A percentile compares a stretch with the other conserved stretches of the same genome.
phyloP scores from a whole-genome alignment of 2,797 vertebrate species.

The Notolepis coatsorum region DNA sequence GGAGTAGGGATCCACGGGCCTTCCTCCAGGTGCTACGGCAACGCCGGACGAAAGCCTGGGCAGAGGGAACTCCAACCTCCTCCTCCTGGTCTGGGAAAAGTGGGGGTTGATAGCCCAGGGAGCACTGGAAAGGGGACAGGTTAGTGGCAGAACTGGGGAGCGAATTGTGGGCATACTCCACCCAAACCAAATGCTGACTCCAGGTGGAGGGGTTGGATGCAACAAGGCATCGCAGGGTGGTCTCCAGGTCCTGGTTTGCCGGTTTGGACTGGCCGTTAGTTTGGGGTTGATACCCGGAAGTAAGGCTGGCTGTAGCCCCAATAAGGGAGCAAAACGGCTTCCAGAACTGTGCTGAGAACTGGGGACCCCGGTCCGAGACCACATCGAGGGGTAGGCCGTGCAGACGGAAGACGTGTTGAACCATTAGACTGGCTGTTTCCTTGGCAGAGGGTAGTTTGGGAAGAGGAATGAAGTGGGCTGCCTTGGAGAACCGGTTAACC shows the following conservation, averaged over 20 bases:
- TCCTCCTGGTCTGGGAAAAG: constrained; percentile 2
- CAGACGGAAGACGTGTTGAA: no score
- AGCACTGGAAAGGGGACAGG: constrained; percentile 14
- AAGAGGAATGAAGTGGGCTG: no score
- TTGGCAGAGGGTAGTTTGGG: no score
- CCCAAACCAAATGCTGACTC: neutral
- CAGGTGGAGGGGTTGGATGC: neutral
- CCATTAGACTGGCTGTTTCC: no score
- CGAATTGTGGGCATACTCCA: constrained; percentile 17
- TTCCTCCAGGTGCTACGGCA: neutral
- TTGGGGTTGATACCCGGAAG: constrained; percentile 4
- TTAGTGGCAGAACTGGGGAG: neutral
- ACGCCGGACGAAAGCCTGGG: neutral
- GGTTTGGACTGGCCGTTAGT: neutral
- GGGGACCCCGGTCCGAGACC: neutral
- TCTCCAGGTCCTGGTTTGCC: neutral
- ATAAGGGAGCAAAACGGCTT: neutral
- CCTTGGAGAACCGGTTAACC: no score
- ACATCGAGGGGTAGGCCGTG: no score
- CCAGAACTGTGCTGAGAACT: constrained; percentile 4
- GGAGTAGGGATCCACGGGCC: neutral
- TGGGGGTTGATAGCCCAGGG: constrained; percentile 4
- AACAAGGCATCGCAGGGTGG: neutral
- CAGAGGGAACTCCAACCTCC: neutral
- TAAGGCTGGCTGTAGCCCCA: neutral